These are phyloP conservation scores for Choloepus didactylus DNA, from an alignment of 2,797 vertebrate species.

Conservation along the genomic window DNA sequence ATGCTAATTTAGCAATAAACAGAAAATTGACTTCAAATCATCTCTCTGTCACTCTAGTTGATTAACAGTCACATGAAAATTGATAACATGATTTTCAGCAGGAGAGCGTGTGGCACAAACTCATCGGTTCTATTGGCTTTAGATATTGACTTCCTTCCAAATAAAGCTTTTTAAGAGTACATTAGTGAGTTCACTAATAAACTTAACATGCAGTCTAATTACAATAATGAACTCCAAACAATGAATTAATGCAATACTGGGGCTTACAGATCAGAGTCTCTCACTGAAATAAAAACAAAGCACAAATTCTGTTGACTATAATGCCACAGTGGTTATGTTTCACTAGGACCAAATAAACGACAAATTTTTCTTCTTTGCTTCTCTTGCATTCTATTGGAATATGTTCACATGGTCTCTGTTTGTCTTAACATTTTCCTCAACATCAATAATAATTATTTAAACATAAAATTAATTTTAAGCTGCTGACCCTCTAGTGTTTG, in stretches of 20 bases:
- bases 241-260: conserved; percentile 77
- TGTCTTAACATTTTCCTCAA: conserved; percentile 21
- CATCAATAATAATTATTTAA: not conserved
- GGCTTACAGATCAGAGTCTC: conserved; percentile 76
- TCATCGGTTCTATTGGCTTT: conserved; percentile 86
- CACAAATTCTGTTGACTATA: conserved; percentile 51
- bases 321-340: not conserved
- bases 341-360: not conserved
- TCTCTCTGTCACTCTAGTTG: conserved; percentile 94
- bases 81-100: conserved; percentile 93
- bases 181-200: conserved; percentile 89
- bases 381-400: conserved; percentile 35
- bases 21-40: conserved; percentile 97
- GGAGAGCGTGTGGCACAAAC: conserved; percentile 86
- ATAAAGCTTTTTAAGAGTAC: conserved; percentile 90
- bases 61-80: conserved; percentile 98
- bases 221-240: conserved; percentile 85
- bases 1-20: conserved; percentile 90
- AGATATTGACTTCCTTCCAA: conserved; percentile 89
- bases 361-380: conserved; percentile 40
- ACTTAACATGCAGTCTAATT: conserved; percentile 90
- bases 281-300: conserved; percentile 76
- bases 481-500: not conserved
- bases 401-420: conserved; percentile 19
- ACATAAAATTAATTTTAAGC: conserved; percentile 54